Conservation (phyloP, 2,888 invertebrate species). For the Eupeodes luniger region DNA sequence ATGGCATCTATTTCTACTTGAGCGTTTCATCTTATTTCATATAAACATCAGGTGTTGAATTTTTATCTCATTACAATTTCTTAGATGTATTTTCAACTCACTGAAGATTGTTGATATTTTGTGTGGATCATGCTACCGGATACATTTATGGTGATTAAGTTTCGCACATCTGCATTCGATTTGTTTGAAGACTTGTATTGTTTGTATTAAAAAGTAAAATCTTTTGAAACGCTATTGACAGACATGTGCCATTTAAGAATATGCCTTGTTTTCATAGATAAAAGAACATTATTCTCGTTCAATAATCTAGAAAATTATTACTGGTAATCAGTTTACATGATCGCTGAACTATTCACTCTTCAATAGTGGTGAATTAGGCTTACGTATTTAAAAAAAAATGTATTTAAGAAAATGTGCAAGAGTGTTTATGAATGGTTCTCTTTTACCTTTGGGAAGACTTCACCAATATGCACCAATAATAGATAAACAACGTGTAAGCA, state of each 20-base stretch:
- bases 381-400: too few relatives aligned
- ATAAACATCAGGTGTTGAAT: constrained; percentile 62
- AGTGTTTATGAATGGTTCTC: too few relatives aligned
- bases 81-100: constrained; percentile 17
- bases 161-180: constrained; percentile 54
- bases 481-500: too few relatives aligned
- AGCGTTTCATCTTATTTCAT: constrained; percentile 28
- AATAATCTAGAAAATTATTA: too few relatives aligned
- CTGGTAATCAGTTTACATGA: too few relatives aligned
- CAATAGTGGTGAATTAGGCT: too few relatives aligned
- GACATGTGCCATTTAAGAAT: constrained; percentile 48
- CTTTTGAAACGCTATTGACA: constrained; percentile 41
- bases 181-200: constrained; percentile 46
- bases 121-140: not conserved
- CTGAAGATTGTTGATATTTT: constrained; percentile 9
- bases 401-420: too few relatives aligned
- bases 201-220: constrained; percentile 47
- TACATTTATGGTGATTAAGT: constrained; percentile 35
- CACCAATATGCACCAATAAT: too few relatives aligned
- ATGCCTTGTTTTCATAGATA: not conserved
- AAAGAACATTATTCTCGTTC: not conserved
- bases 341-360: too few relatives aligned
- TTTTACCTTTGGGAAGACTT: too few relatives aligned
- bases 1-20: not conserved
- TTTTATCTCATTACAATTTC: constrained; percentile 31